A percentile compares a stretch with the other conserved stretches of the same genome.
phyloP scores from a whole-genome alignment of 2,888 invertebrate genomes.

The Aplocera efformata region DNA sequence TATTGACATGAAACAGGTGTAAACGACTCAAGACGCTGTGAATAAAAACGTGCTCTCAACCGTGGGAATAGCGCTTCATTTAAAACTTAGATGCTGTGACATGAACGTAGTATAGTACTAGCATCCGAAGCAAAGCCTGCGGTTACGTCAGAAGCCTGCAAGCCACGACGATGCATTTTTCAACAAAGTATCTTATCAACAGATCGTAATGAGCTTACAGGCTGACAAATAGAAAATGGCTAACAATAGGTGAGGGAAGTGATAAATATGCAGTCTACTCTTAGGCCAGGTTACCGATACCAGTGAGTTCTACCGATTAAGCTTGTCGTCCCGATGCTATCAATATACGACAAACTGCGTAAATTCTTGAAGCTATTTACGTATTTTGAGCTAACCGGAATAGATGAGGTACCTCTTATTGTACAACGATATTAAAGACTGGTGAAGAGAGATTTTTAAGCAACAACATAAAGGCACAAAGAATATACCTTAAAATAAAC shows the following conservation, averaged over 20 bases:
- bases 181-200: conserved; percentile 38
- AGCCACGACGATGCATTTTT: conserved; percentile 35
- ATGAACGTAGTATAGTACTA: conserved; percentile 49
- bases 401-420: conserved; percentile 20
- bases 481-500: too few relatives aligned
- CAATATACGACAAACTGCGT: conserved; percentile 45
- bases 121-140: conserved; percentile 37
- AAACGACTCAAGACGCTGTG: conserved; percentile 36
- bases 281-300: conserved; percentile 46
- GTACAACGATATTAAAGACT: conserved; percentile 9
- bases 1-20: conserved; percentile 64
- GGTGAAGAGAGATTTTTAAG: conserved; percentile 9
- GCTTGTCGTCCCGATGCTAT: conserved; percentile 43
- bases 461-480: too few relatives aligned
- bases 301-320: conserved; percentile 46
- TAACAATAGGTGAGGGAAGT: conserved; percentile 46
- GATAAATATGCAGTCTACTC: conserved; percentile 43
- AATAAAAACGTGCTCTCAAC: conserved; percentile 36
- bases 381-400: conserved; percentile 19
- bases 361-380: conserved; percentile 35
- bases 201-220: conserved; percentile 27
- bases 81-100: conserved; percentile 32
- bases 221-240: conserved; percentile 39
- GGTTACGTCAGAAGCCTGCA: conserved; percentile 52
- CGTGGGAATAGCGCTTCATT: conserved; percentile 43